Percentiles rank a stretch among this genome's conserved stretches.
These are phyloP conservation scores for Lepidocyrtoides sp. DNA, from an alignment of 2,888 invertebrate species.

Conservation along the genomic window DNA sequence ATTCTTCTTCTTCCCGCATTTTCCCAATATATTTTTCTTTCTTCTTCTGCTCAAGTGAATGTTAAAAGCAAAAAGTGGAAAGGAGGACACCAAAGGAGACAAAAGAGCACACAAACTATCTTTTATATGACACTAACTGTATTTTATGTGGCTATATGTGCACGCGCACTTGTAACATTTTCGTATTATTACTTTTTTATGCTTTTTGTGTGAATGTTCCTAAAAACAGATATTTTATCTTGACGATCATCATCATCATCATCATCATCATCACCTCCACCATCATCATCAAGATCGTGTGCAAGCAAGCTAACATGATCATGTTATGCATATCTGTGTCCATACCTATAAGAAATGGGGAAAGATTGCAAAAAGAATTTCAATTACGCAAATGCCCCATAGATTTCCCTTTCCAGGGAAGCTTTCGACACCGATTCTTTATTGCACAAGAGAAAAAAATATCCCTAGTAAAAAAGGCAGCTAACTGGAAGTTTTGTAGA, in stretches of 20 bases:
- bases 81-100: neutral
- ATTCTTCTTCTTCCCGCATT: too few species aligned
- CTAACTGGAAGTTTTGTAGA: too few species aligned
- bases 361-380: constrained; percentile 69
- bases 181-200: too few species aligned
- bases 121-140: constrained; percentile 59
- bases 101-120: constrained; percentile 45
- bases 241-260: too few species aligned
- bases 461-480: neutral
- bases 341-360: constrained; percentile 28
- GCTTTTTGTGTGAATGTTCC: too few species aligned
- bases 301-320: too few species aligned
- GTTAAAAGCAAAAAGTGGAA: neutral
- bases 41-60: neutral
- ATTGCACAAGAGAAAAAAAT: constrained; percentile 31
- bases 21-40: neutral
- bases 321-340: neutral
- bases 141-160: neutral
- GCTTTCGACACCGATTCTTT: constrained; percentile 73
- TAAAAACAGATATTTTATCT: neutral
- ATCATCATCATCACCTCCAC: too few species aligned
- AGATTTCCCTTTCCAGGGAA: constrained; percentile 72
- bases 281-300: too few species aligned
- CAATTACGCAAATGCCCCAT: constrained; percentile 79
- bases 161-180: too few species aligned